Conservation (phyloP, 1,140 invertebrate genomes). For the Thaumetopoea pityocampa region DNA sequence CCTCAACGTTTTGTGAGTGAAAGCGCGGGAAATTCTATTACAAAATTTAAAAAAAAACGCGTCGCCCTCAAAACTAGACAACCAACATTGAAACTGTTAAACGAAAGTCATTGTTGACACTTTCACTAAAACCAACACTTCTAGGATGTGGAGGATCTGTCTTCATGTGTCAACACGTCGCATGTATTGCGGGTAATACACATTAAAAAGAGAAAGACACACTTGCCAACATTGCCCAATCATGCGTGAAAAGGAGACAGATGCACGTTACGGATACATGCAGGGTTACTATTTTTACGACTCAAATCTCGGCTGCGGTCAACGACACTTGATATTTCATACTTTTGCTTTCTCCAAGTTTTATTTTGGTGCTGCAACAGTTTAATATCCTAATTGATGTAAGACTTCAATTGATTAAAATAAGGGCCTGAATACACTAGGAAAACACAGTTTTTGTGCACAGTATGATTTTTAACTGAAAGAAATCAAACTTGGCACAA, state of each 20-base stretch:
- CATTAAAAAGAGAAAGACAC: conserved; percentile 9
- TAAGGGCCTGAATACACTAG: too few species aligned
- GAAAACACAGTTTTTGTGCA: too few species aligned
- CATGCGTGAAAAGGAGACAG: conserved; percentile 6
- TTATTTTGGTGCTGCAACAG: conserved; percentile 6
- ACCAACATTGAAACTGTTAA: conserved; percentile 17
- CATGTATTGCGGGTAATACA: conserved; percentile 8
- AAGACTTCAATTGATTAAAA: too few species aligned
- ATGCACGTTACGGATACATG: conserved; percentile 14
- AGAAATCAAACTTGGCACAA: too few species aligned
- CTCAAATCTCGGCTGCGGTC: conserved; percentile 24
- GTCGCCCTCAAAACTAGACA: not conserved
- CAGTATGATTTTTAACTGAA: too few species aligned
- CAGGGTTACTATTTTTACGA: conserved; percentile 20
- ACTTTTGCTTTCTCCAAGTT: conserved; percentile 34
- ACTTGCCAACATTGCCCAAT: conserved; percentile 5
- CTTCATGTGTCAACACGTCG: conserved; percentile 18
- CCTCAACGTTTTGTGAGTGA: too few species aligned
- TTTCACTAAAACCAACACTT: conserved; percentile 34
- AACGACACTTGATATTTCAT: conserved; percentile 22
- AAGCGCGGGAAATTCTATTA: too few species aligned
- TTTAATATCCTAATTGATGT: too few species aligned
- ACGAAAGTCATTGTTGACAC: conserved; percentile 51
- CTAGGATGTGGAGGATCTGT: conserved; percentile 22
- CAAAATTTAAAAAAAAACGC: conserved; percentile 1